phyloP scores from a whole-genome alignment of 2,797 vertebrate species.

The Pseudomugil gertrudae region DNA sequence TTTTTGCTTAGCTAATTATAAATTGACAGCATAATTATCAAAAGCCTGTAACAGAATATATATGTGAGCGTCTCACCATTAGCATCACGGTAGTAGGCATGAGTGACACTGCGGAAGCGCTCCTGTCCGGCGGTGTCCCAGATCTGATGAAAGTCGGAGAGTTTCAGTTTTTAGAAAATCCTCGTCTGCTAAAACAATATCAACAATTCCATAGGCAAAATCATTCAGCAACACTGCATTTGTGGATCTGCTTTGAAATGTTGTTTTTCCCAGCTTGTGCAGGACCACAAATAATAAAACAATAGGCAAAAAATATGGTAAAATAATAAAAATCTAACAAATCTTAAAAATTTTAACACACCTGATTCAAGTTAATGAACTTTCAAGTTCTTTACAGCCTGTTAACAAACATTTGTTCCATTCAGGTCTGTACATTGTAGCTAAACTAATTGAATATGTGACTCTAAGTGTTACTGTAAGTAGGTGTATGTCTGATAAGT shows the following conservation, averaged over 20 bases:
- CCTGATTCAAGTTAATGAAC: no score
- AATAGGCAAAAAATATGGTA: background rate
- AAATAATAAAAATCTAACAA: background rate
- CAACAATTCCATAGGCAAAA: background rate
- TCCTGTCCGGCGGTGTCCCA: slow-evolving; percentile 94
- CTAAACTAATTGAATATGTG: no score
- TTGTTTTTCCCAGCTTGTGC: background rate
- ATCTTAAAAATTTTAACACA: no score
- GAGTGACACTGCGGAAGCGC: slow-evolving; percentile 89
- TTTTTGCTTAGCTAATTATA: background rate
- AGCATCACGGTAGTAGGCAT: slow-evolving; percentile 90
- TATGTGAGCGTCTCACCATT: slow-evolving; percentile 81
- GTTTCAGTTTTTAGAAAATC: slow-evolving; percentile 24
- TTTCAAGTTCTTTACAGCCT: no score
- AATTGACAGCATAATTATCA: slow-evolving; percentile 4
- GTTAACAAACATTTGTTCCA: no score
- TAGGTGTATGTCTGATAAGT: no score
- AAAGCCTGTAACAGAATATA: background rate
- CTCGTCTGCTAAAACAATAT: no score
- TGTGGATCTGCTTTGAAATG: background rate
- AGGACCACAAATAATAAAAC: background rate
- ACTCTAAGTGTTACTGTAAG: no score
- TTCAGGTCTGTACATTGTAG: no score
- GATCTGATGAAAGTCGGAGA: slow-evolving; percentile 78
- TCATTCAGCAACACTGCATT: background rate